Percentiles rank a stretch among this genome's conserved stretches.
These are phyloP conservation scores for Portevinia maculata DNA, from an alignment of 2,888 invertebrate genomes.

Conservation along the genomic window DNA sequence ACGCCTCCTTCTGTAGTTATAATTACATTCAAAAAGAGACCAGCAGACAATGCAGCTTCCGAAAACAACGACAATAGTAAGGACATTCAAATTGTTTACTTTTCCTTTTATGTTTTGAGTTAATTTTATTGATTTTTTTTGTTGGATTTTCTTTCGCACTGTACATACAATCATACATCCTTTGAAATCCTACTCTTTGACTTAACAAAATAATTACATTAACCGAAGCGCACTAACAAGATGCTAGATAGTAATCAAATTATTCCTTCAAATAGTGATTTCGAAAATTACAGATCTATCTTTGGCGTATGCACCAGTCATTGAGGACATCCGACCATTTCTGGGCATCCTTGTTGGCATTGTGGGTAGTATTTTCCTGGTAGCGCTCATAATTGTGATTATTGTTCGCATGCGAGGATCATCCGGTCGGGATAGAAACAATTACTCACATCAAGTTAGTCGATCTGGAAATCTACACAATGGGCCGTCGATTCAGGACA, in stretches of 20 bases:
- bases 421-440: slow-evolving; percentile 82
- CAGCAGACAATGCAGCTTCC: slow-evolving; percentile 55
- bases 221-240: slow-evolving; percentile 12
- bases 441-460: slow-evolving; percentile 81
- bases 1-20: slow-evolving; percentile 78
- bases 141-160: neutral
- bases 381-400: slow-evolving; percentile 84
- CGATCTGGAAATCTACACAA: slow-evolving; percentile 80
- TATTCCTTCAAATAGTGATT: slow-evolving; percentile 73
- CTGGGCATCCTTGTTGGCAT: slow-evolving; percentile 84
- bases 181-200: neutral
- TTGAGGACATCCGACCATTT: slow-evolving; percentile 84
- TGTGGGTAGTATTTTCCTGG: slow-evolving; percentile 84
- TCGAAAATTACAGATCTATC: slow-evolving; percentile 79
- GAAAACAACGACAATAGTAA: slow-evolving; percentile 69
- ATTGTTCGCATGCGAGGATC: slow-evolving; percentile 84
- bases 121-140: slow-evolving; percentile 25
- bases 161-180: neutral
- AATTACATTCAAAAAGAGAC: slow-evolving; percentile 79
- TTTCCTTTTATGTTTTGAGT: slow-evolving; percentile 9
- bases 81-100: slow-evolving; percentile 54
- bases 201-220: neutral
- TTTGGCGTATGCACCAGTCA: slow-evolving; percentile 82
- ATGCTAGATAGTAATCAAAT: slow-evolving; percentile 37
- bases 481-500: slow-evolving; percentile 81